Base-by-base conservation (phyloP, 2,888 invertebrate genomes). In the Diadromus collaris region DNA sequence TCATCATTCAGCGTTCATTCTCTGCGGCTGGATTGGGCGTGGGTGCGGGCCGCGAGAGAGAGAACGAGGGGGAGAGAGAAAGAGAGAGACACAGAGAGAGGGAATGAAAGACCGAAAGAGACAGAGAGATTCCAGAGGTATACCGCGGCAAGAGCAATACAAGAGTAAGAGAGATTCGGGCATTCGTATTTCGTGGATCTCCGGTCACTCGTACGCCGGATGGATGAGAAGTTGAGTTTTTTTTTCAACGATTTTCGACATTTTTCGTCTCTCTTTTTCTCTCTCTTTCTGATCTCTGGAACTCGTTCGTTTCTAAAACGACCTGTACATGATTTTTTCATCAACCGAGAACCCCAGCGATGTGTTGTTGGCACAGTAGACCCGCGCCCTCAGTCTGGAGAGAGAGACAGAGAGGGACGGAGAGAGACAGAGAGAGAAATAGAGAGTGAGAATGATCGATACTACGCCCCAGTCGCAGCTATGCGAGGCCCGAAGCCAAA, bases 401-500 rank as follows among this genome's bases (percentile, higher is more conserved):
- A 58, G 70, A 51, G 67, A 67, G 38, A 3, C 13, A 58, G 58
- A 38, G 32, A 44, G 21, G 58, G 61, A 54, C 65, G 41, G 67
- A 71, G 63, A 32, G 34, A 77, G 81, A 77, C n/a, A n/a, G 38
- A 3, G 38, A 58, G 58, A 38, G 32, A 44, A n/a, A 65, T 51
- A 54, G 70, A 51, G 67, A 71, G 63, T 44, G 34, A 77, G 81
- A 77, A 80, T 83, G 86, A 87, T 87, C 87, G 87, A 87, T 87
- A 86, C 84, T 82, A 82, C 81, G 83, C 51, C 44, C 48, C 29
- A 64, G 63, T 29, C 51, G 58, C 27, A 41, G 61, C 48, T 63
- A 38, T 82, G 83, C 82, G 85, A 86, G 85, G 84, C 85, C 85
- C 85, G 83, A 85, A 86, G 86, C 86, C 86, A 85, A 87, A 87